Evolutionary conservation across 2,797 vertebrate genomes (phyloP).

Genomic region (Halcyon badia): DNA sequence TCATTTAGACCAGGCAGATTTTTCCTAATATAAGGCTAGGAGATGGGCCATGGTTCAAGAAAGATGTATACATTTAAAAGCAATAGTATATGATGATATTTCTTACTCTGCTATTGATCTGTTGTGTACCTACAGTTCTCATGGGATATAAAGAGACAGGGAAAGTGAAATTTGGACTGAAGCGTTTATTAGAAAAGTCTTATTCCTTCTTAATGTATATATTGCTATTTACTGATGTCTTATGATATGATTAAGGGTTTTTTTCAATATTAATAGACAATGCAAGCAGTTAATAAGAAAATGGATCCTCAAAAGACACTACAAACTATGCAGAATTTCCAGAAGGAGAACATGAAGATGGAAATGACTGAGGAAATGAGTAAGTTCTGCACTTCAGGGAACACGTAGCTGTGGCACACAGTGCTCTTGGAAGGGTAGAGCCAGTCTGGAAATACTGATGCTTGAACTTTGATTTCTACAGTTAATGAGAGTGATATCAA

Average conservation of each 20-base stretch:
- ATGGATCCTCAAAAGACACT: slow-evolving; percentile 98
- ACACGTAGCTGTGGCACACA: neutral
- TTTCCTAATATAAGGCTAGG: neutral
- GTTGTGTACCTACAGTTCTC: neutral
- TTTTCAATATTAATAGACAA: slow-evolving; percentile 85
- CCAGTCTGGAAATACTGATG: neutral
- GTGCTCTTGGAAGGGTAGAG: neutral
- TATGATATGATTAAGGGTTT: neutral
- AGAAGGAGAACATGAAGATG: slow-evolving; percentile 99
- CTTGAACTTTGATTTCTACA: neutral
- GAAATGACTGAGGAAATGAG: slow-evolving; percentile 99
- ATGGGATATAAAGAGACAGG: neutral
- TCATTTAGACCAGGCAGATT: neutral
- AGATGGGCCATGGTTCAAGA: neutral
- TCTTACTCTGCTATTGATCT: neutral
- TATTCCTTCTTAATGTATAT: neutral
- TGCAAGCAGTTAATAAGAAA: slow-evolving; percentile 98
- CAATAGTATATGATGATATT: neutral
- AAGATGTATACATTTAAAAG: neutral
- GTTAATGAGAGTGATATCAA: neutral
- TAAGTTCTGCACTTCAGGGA: slow-evolving; percentile 77
- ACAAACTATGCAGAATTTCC: slow-evolving; percentile 98
- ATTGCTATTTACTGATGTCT: neutral
- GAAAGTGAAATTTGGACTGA: neutral
- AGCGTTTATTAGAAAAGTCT: neutral